phyloP scores from a whole-genome alignment of 2,797 vertebrate species.

The Remorina albescens region DNA sequence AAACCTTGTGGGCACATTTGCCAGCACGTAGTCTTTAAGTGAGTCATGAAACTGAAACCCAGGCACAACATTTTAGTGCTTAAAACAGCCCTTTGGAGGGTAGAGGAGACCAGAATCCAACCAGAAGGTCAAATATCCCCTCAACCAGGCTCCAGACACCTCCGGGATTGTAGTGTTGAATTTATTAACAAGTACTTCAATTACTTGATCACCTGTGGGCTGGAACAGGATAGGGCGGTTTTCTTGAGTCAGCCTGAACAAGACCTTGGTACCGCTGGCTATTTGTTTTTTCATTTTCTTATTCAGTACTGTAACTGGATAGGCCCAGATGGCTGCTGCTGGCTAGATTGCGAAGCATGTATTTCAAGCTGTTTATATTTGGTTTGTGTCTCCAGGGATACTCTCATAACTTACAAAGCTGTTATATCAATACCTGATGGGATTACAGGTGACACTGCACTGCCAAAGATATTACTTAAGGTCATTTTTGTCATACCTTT shows the following conservation, averaged over 20 bases:
- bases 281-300: conserved; percentile 75
- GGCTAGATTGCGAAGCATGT: conserved; percentile 54
- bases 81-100: conserved; percentile 59
- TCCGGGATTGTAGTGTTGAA: conserved; percentile 60
- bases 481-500: conserved; percentile 12
- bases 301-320: conserved; percentile 77
- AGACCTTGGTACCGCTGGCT: conserved; percentile 60
- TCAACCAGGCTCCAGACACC: conserved; percentile 64
- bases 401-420: conserved; percentile 54
- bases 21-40: conserved; percentile 71
- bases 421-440: conserved; percentile 62
- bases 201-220: conserved; percentile 61
- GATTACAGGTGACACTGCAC: conserved; percentile 57
- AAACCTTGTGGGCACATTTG: conserved; percentile 63
- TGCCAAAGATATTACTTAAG: conserved; percentile 19
- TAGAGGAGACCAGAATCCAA: conserved; percentile 41
- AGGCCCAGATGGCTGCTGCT: conserved; percentile 58
- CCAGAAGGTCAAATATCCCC: conserved; percentile 70
- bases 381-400: conserved; percentile 63
- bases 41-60: conserved; percentile 82
- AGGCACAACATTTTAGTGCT: conserved; percentile 50
- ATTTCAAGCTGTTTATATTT: conserved; percentile 80
- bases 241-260: conserved; percentile 66
- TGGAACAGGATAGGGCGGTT: conserved; percentile 56
- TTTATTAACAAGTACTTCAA: conserved; percentile 56